Conservation (phyloP, 2,113 vertebrate species). For the Acanthisitta chloris region DNA sequence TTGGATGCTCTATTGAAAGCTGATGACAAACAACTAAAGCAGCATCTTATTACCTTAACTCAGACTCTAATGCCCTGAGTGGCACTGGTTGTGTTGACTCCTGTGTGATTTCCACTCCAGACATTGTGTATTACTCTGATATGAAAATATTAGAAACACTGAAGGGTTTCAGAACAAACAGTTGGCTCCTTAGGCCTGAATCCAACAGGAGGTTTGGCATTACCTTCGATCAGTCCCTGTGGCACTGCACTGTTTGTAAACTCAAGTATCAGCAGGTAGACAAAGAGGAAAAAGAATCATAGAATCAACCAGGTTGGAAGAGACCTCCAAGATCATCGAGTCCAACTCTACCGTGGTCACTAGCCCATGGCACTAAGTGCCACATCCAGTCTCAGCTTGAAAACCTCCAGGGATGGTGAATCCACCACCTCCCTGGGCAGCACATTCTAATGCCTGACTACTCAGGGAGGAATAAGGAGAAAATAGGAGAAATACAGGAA, state of each 20-base stretch:
- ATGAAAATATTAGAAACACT: background rate
- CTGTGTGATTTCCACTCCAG: background rate
- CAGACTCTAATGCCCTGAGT: background rate
- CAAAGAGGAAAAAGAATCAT: background rate
- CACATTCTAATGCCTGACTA: no score
- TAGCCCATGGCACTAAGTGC: no score
- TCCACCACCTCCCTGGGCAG: no score
- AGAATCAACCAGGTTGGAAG: no score
- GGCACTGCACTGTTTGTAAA: background rate
- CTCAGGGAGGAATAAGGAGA: background rate
- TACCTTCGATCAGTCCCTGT: background rate
- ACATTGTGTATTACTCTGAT: background rate
- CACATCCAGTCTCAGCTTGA: no score
- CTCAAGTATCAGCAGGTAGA: background rate
- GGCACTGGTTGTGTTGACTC: background rate
- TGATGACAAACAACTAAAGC: background rate
- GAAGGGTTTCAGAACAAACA: background rate
- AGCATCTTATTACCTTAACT: background rate
- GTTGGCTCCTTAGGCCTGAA: background rate
- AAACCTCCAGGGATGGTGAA: no score
- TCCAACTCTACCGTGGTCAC: no score
- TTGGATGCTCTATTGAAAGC: background rate
- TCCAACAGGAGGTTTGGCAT: fast-evolving
- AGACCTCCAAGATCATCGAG: no score
- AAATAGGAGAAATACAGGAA: background rate